Percentiles rank a stretch among this genome's conserved stretches.
These are phyloP conservation scores for Brachylomia viminalis DNA, from an alignment of 2,888 invertebrate genomes.

Conservation along the genomic window DNA sequence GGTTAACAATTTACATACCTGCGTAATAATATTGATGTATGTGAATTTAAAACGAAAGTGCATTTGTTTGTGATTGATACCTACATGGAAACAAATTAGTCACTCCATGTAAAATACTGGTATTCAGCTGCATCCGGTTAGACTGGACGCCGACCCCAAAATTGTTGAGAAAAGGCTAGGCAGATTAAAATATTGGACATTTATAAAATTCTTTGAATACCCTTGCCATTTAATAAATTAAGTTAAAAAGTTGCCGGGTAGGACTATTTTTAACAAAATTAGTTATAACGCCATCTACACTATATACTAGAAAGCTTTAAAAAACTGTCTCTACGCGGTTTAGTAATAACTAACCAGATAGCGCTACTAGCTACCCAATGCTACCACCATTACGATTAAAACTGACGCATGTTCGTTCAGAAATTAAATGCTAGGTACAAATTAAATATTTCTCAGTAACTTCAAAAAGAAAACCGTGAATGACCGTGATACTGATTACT, in stretches of 20 bases:
- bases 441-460: background rate
- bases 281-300: slow-evolving; percentile 42
- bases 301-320: background rate
- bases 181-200: background rate
- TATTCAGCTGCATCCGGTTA: no score
- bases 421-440: background rate
- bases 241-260: background rate
- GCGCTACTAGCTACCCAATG: background rate
- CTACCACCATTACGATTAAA: background rate
- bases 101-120: no score
- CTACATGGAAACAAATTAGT: background rate
- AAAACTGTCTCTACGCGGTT: background rate
- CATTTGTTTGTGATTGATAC: background rate
- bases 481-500: no score
- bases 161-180: no score
- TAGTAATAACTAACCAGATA: slow-evolving; percentile 1
- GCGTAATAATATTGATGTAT: slow-evolving; percentile 13
- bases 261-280: background rate
- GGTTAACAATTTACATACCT: slow-evolving; percentile 18
- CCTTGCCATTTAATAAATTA: no score
- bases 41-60: slow-evolving; percentile 24
- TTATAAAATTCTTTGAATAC: background rate
- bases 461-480: background rate
- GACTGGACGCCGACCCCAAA: no score
- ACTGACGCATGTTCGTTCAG: slow-evolving; percentile 12